These are phyloP conservation scores for Columba guinea DNA, from an alignment of 2,797 vertebrate species.

Conservation along the genomic window DNA sequence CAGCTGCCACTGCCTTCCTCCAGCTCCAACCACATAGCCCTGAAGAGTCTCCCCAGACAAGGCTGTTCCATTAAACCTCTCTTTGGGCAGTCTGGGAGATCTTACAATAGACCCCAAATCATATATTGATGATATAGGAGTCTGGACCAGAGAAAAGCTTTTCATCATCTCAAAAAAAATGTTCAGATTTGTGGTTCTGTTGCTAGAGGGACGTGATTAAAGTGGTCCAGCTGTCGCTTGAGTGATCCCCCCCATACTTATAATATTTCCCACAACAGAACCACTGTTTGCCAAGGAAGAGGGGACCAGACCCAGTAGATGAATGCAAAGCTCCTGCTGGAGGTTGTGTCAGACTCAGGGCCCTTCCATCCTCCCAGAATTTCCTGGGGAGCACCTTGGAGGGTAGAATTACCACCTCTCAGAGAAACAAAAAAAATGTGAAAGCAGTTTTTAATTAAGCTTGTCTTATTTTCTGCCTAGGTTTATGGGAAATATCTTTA, in stretches of 20 bases:
- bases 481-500: not conserved
- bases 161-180: not conserved
- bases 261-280: not conserved
- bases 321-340: fast-evolving
- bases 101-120: not conserved
- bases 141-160: not conserved
- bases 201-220: not conserved
- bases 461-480: not conserved
- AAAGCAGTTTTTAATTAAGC: not conserved
- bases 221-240: not conserved
- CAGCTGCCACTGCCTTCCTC: not conserved
- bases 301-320: not conserved
- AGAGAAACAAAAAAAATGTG: not conserved
- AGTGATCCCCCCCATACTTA: not conserved
- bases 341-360: not conserved
- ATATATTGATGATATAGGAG: fast-evolving
- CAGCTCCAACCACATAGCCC: not conserved
- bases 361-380: fast-evolving
- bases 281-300: too few relatives aligned
- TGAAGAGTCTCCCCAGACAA: not conserved
- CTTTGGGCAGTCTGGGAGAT: not conserved
- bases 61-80: not conserved
- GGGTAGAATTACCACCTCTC: not conserved
- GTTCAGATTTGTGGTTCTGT: not conserved
- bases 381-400: fast-evolving